Evolutionary conservation across 2,888 invertebrate species (phyloP).

Genomic region (Hypena proboscidalis): DNA sequence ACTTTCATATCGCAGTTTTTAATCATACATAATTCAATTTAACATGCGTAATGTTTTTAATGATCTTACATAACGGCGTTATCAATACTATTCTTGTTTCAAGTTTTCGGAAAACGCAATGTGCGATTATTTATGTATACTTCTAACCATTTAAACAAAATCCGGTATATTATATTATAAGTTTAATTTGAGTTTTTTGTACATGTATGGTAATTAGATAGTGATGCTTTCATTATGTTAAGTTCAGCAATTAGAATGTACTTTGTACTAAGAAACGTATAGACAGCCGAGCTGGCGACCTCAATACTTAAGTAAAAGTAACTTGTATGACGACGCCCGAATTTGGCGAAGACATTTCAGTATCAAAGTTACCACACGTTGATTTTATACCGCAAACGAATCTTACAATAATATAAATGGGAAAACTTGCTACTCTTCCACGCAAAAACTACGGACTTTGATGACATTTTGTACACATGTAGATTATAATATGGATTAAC

Average conservation of each 20-base stretch:
- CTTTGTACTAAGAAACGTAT: constrained; percentile 16
- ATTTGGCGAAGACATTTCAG: neutral
- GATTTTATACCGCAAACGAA: too few relatives aligned
- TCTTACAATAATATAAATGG: too few relatives aligned
- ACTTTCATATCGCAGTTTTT: too few relatives aligned
- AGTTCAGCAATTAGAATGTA: constrained; percentile 24
- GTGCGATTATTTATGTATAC: constrained; percentile 1
- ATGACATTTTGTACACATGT: too few relatives aligned
- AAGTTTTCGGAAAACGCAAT: neutral
- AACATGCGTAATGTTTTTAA: constrained; percentile 12
- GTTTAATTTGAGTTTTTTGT: constrained; percentile 3
- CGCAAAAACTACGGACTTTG: too few relatives aligned
- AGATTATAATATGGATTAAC: too few relatives aligned
- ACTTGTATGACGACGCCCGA: constrained; percentile 4
- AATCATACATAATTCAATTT: too few relatives aligned
- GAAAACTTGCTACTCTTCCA: too few relatives aligned
- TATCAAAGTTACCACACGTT: neutral
- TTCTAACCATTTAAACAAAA: too few relatives aligned
- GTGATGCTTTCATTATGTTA: constrained; percentile 26
- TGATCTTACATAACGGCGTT: constrained; percentile 18
- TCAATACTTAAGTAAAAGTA: constrained; percentile 29
- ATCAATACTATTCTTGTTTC: constrained; percentile 8
- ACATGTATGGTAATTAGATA: constrained; percentile 6
- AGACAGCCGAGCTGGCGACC: constrained; percentile 20
- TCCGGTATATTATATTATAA: too few relatives aligned